Conservation (phyloP, 2,888 invertebrate species). For the Apeira syringaria region DNA sequence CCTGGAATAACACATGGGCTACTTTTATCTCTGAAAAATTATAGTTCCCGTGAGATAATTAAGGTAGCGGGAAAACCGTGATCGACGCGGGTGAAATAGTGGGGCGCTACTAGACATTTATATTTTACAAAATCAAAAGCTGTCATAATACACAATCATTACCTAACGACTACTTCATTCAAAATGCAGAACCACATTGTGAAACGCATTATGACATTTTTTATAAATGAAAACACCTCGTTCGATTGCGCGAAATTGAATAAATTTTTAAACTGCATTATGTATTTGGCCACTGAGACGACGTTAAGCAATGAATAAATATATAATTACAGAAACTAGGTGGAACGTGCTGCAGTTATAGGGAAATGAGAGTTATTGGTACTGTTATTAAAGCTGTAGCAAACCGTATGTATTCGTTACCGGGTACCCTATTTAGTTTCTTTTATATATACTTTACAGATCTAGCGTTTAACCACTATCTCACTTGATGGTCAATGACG, state of each 20-base stretch:
- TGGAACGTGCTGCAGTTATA: conserved; percentile 19
- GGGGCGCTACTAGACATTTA: too few relatives aligned
- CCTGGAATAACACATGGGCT: too few relatives aligned
- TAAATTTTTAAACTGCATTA: conserved; percentile 19
- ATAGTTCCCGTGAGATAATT: too few relatives aligned
- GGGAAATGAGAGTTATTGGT: conserved; percentile 13
- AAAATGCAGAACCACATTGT: conserved; percentile 25
- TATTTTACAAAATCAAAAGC: conserved; percentile 1
- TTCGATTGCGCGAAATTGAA: conserved; percentile 28
- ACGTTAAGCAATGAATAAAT: conserved; percentile 25
- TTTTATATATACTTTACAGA: too few relatives aligned
- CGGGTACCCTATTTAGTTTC: too few relatives aligned
- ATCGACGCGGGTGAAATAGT: too few relatives aligned
- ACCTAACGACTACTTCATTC: conserved; percentile 23
- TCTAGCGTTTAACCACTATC: too few relatives aligned
- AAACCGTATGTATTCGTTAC: too few relatives aligned
- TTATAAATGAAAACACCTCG: conserved; percentile 18
- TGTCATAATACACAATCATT: conserved; percentile 9
- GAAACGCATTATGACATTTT: conserved; percentile 20
- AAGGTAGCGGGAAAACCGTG: too few relatives aligned
- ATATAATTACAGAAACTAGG: conserved; percentile 23
- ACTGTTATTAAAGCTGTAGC: too few relatives aligned
- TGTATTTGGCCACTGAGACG: conserved; percentile 19
- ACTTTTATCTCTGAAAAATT: too few relatives aligned
- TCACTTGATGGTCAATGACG: too few relatives aligned